phyloP scores from a whole-genome alignment of 2,888 invertebrate species.

The Baccha elongata region DNA sequence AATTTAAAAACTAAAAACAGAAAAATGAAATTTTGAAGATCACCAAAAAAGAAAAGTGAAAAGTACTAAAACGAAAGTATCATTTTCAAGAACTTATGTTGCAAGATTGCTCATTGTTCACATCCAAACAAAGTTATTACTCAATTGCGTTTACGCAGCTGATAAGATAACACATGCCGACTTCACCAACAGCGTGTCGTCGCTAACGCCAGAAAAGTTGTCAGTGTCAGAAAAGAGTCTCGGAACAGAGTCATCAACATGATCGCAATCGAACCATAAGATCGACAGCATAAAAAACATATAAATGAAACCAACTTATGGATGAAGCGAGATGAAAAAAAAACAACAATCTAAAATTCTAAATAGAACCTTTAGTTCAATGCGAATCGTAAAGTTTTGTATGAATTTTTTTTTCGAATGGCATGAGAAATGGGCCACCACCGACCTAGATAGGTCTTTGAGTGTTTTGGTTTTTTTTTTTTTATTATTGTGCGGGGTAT shows the following conservation, averaged over 20 bases:
- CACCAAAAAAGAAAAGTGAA: background rate
- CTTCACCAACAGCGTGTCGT: background rate
- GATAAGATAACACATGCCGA: slow-evolving; percentile 63
- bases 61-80: background rate
- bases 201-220: slow-evolving; percentile 43
- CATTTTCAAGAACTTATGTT: background rate
- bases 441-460: slow-evolving; percentile 53
- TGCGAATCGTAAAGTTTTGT: slow-evolving; percentile 64
- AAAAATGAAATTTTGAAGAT: background rate
- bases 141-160: slow-evolving; percentile 46
- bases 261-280: slow-evolving; percentile 47
- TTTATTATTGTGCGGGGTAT: slow-evolving; percentile 6
- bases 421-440: slow-evolving; percentile 69
- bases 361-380: slow-evolving; percentile 62
- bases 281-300: slow-evolving; percentile 36
- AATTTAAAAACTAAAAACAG: background rate
- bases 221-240: slow-evolving; percentile 42
- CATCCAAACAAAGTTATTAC: slow-evolving; percentile 55
- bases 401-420: slow-evolving; percentile 44
- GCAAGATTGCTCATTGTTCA: slow-evolving; percentile 25
- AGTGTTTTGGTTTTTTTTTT: background rate
- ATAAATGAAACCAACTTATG: slow-evolving; percentile 9
- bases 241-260: slow-evolving; percentile 32
- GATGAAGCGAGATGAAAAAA: slow-evolving; percentile 38
- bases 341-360: slow-evolving; percentile 46